Percentiles rank a stretch among this genome's conserved stretches.
Conservation (phyloP, 2,888 invertebrate genomes). For the Drosophila antonietae region DNA sequence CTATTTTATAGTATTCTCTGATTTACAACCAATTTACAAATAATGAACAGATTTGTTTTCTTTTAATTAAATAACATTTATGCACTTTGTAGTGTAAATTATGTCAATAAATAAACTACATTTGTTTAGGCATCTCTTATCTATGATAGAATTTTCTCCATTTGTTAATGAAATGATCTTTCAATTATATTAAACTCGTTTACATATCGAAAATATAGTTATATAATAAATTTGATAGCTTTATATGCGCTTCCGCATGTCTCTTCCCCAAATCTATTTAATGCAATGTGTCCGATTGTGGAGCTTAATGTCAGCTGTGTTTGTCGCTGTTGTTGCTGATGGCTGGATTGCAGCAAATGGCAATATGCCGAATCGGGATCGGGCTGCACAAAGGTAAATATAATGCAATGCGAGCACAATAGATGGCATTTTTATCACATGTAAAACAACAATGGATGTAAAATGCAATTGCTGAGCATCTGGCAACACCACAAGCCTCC, state of each 20-base stretch:
- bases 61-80: too few species aligned
- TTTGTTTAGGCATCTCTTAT: too few species aligned
- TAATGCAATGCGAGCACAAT: conserved; percentile 64
- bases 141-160: not conserved
- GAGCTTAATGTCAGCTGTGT: conserved; percentile 52
- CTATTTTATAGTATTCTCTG: too few species aligned
- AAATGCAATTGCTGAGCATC: conserved; percentile 62
- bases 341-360: conserved; percentile 44
- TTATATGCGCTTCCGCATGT: not conserved
- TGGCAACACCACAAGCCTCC: conserved; percentile 62
- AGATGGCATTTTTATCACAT: conserved; percentile 79
- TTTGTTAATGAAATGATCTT: not conserved
- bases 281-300: conserved; percentile 23
- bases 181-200: not conserved
- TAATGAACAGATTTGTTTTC: too few species aligned
- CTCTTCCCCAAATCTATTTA: not conserved
- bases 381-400: conserved; percentile 43
- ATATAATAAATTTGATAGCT: not conserved
- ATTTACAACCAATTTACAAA: too few species aligned
- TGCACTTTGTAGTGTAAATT: too few species aligned
- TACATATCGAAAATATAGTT: not conserved
- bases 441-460: conserved; percentile 67
- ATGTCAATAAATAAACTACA: too few species aligned
- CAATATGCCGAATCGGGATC: conserved; percentile 12
- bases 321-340: conserved; percentile 32